Base-by-base conservation (phyloP, 2,113 vertebrate genomes). In the Urocolius indicus region DNA sequence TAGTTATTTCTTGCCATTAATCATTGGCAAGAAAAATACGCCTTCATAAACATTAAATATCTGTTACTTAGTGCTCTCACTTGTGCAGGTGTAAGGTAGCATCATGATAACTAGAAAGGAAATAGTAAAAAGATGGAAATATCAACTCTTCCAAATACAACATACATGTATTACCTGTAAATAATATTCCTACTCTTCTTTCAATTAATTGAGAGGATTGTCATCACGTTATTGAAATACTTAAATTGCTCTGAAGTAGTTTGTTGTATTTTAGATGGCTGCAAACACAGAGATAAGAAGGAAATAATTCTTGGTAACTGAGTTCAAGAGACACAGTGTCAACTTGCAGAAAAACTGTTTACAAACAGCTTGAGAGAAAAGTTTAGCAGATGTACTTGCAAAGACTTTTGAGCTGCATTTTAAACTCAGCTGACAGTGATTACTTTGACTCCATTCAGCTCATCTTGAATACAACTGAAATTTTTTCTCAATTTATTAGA, bases 21-120 rank as follows among this genome's bases (percentile, higher is more conserved):
- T 66, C 78, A 78, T 52, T 84, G 52, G 18, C 22, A 89, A 87
- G 72, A 74, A 95, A 97, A 94, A 76, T 59, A 77, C 13, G 17
- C n/a, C 83, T 93, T 87, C 43, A 61, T 84, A 73, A 67, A 77
- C 38, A 77, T 89, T 94, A 65, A 95, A 89, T n/a, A 49, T 95
- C 52, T 81, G 48, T 85, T 83, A 81, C n/a, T 71, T 59, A 45
- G 30, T 85, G 58, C n/a, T 87, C 93, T 92, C 72, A 87, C 41
- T 67, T 49, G 62, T 92, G 49, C 58, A 88, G 43, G 38, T 9
- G 27, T 67, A 66, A 80, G 22, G 62, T 41, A 81, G 18, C 90
- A 55, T 72, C 29, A 32, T 38, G 14, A 43, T 63, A 74, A 79
- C 30, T 51, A 49, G 61, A 80, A 96, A 81, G 94, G 18, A 72